Conservation (phyloP, 2,113 vertebrate species). For the Pseudorasbora parva region DNA sequence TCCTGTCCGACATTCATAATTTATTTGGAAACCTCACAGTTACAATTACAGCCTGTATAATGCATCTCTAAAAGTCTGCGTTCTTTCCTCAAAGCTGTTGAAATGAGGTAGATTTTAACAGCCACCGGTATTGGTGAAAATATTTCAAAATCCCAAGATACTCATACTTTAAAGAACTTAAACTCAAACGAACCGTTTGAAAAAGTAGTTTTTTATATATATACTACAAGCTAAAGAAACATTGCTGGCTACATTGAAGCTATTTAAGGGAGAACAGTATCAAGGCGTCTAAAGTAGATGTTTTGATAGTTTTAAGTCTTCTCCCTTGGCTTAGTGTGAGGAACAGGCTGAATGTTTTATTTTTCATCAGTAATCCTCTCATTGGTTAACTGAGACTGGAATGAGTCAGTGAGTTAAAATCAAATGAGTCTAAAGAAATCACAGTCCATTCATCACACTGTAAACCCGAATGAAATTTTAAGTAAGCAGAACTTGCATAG, state of each 20-base stretch:
- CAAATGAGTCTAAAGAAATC: background rate
- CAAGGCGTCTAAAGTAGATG: background rate
- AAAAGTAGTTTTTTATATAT: background rate
- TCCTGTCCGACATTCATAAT: slow-evolving; percentile 23
- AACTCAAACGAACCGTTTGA: background rate
- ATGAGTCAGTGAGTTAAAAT: background rate
- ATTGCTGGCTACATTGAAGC: background rate
- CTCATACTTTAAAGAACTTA: background rate
- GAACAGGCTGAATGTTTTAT: background rate
- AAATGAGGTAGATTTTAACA: background rate
- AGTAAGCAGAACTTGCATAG: no score
- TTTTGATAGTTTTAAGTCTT: background rate
- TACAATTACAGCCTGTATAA: slow-evolving; percentile 21
- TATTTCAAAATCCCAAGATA: background rate
- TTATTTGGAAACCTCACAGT: slow-evolving; percentile 11
- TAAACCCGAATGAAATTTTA: no score
- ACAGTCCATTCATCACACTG: background rate
- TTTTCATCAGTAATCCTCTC: background rate
- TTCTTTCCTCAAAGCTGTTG: background rate
- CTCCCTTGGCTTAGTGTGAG: background rate
- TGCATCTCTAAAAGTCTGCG: background rate
- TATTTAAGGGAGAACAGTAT: background rate
- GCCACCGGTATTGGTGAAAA: background rate
- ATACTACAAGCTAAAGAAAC: background rate
- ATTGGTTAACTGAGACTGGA: background rate